phyloP scores from a whole-genome alignment of 2,888 invertebrate genomes.

The Isoperla grammatica region DNA sequence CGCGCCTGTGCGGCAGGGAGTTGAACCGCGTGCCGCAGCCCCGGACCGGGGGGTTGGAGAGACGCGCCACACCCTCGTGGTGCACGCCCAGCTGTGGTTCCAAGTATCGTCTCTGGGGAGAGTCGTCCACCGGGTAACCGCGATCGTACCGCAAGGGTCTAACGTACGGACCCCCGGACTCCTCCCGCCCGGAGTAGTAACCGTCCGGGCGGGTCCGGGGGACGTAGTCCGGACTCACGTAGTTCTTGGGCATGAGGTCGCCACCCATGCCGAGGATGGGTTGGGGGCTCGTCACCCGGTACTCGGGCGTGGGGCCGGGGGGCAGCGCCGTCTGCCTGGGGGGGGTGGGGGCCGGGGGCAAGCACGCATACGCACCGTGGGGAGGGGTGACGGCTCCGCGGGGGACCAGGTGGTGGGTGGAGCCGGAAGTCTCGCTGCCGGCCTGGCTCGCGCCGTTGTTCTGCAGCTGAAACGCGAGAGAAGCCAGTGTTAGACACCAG shows the following conservation, averaged over 20 bases:
- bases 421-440: slow-evolving; percentile 39
- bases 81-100: too few relatives aligned
- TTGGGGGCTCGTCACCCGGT: slow-evolving; percentile 8
- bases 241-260: slow-evolving; percentile 20
- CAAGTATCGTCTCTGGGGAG: too few relatives aligned
- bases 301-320: slow-evolving; percentile 5
- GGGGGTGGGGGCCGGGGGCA: slow-evolving; percentile 25
- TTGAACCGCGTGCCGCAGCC: neutral
- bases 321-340: slow-evolving; percentile 14
- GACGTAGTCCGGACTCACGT: neutral
- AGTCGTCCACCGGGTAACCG: too few relatives aligned
- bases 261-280: slow-evolving; percentile 24
- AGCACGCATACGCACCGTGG: slow-evolving; percentile 10
- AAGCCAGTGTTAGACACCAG: too few relatives aligned
- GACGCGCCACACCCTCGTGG: too few relatives aligned
- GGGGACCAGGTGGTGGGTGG: slow-evolving; percentile 42
- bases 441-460: slow-evolving; percentile 28
- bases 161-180: neutral
- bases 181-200: neutral
- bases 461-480: slow-evolving; percentile 22
- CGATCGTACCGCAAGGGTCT: neutral
- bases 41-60: too few relatives aligned
- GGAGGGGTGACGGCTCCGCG: slow-evolving; percentile 30
- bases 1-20: slow-evolving; percentile 1
- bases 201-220: slow-evolving; percentile 6